These are phyloP conservation scores for Abscondita cerata DNA, from an alignment of 2,888 invertebrate species.

Conservation along the genomic window DNA sequence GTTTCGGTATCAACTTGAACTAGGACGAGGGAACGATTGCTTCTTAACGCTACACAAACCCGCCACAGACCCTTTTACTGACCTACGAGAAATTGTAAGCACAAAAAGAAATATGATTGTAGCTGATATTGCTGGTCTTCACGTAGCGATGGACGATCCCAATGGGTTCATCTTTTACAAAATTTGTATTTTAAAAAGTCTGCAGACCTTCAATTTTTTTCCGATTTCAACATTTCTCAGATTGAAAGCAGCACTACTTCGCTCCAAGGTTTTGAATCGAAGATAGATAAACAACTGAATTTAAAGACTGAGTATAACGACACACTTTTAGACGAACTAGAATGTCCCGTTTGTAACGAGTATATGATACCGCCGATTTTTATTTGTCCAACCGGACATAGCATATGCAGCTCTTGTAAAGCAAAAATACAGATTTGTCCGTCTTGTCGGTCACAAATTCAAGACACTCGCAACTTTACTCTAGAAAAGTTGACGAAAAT, in stretches of 20 bases:
- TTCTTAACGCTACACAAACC: constrained; percentile 26
- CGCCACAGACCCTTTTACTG: constrained; percentile 12
- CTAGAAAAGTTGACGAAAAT: constrained; percentile 49
- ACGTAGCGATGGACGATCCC: constrained; percentile 17
- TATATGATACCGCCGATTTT: constrained; percentile 53
- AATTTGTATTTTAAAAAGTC: constrained; percentile 23
- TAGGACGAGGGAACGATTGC: constrained; percentile 23
- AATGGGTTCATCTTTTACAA: constrained; percentile 16
- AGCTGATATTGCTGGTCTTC: constrained; percentile 19
- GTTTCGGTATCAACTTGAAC: constrained; percentile 33
- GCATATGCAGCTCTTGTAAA: constrained; percentile 50
- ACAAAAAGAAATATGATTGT: constrained; percentile 25
- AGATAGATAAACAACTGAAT: constrained; percentile 21
- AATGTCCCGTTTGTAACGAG: constrained; percentile 52
- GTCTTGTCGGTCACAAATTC: constrained; percentile 48
- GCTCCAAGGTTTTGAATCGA: not conserved
- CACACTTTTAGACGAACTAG: constrained; percentile 48
- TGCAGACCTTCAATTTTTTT: not conserved
- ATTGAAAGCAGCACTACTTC: not conserved
- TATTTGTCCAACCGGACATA: constrained; percentile 53
- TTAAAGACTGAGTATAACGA: constrained; percentile 12
- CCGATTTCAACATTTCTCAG: not conserved
- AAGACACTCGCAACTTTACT: constrained; percentile 49
- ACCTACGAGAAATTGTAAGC: constrained; percentile 16
- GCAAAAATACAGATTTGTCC: constrained; percentile 50